Evolutionary conservation across 2,797 vertebrate genomes (phyloP), one percentile per base, ranked within the genome.

Genomic region (Malacoctenus gilli): DNA sequence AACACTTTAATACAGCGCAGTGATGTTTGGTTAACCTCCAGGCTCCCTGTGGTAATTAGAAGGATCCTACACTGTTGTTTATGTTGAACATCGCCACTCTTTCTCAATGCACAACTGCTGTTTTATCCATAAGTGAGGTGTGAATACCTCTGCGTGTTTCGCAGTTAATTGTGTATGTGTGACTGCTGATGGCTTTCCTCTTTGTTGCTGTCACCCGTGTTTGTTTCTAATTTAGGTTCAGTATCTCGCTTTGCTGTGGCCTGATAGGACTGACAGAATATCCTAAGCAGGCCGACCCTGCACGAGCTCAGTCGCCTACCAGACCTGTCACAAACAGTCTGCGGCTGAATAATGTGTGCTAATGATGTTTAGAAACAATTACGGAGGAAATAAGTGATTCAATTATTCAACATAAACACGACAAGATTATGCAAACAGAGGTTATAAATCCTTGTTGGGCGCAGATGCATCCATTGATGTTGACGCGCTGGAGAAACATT

Each of bases 161-260:
- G 11, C n/a, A n/a, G n/a, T 48, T 30, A 28, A 32, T 52, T 54
- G 56, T 39, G 3, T 3, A 3, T 55, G n/a, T n/a, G n/a, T n/a
- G n/a, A n/a, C n/a, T 57, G 21, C 7, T 34, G n/a, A 22, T 38
- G 46, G 48, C 20, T 3, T 43, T 35, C 35, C 35, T 35, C 10
- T 20, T 4, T 0, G 36, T 23, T 28, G 37, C 32, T 25, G 43
- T 68, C 68, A 28, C 68, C 74, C 79, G 62, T 22, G 59, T 65
- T 51, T 59, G 72, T 60, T 79, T 75, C 78, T 83, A 80, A 83
- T 81, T 82, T 59, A 31, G 35, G 67, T 59, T n/a, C n/a, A n/a
- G n/a, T n/a, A n/a, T n/a, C n/a, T n/a, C n/a, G n/a, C n/a, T n/a
- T 23, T 25, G 58, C 52, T 68, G 47, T 32, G 25, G 46, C 53